A percentile compares a stretch with the other conserved stretches of the same genome.
phyloP scores from a whole-genome alignment of 2,888 invertebrate species.

The Idaea straminata region DNA sequence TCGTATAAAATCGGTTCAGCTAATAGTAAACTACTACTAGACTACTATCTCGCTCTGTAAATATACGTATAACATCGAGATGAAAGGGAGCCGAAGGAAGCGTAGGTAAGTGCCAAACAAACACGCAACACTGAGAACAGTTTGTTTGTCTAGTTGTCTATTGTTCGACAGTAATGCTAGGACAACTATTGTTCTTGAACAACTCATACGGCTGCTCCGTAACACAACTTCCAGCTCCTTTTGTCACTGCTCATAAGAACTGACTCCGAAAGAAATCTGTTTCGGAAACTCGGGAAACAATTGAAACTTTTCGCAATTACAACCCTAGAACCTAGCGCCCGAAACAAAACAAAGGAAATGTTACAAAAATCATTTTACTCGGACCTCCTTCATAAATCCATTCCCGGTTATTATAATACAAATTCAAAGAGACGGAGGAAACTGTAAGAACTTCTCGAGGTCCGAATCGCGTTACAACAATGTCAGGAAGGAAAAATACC shows the following conservation, averaged over 20 bases:
- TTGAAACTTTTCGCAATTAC: constrained; percentile 9
- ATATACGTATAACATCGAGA: constrained; percentile 14
- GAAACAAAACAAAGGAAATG: constrained; percentile 37
- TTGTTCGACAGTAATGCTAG: constrained; percentile 19
- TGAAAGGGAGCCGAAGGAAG: constrained; percentile 11
- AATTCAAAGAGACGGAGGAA: constrained; percentile 59
- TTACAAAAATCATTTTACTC: constrained; percentile 47
- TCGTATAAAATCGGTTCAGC: no score
- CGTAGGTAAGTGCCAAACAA: constrained; percentile 16
- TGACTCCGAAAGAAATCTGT: neutral
- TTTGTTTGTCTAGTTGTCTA: constrained; percentile 14
- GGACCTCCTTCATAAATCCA: constrained; percentile 51
- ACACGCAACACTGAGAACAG: constrained; percentile 13
- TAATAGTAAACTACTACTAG: neutral
- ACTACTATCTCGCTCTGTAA: neutral
- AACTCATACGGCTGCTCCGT: neutral
- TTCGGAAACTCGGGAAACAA: neutral
- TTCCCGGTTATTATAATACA: constrained; percentile 56
- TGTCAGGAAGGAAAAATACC: constrained; percentile 71
- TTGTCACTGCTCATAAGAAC: neutral
- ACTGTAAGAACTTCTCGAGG: constrained; percentile 59
- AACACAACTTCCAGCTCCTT: constrained; percentile 1
- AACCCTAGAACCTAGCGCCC: constrained; percentile 13
- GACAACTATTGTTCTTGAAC: constrained; percentile 13
- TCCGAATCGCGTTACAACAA: constrained; percentile 62